Evolutionary conservation across 2,113 vertebrate species (phyloP).

Genomic region (Elephantulus edwardii): DNA sequence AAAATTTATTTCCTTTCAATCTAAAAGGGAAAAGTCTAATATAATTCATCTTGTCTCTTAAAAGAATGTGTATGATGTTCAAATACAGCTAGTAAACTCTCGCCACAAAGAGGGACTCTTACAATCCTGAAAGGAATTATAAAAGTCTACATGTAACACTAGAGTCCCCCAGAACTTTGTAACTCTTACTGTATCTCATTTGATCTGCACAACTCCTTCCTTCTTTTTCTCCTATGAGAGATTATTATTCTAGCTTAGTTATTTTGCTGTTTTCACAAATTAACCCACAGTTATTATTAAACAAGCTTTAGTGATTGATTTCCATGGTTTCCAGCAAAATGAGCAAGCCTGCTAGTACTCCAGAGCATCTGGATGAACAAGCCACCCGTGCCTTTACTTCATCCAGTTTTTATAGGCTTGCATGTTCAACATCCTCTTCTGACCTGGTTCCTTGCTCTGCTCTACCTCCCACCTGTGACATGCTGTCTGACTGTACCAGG

Average conservation of each 20-base stretch:
- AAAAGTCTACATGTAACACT: neutral
- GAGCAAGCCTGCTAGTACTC: neutral
- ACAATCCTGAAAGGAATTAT: constrained; percentile 9
- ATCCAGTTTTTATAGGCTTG: neutral
- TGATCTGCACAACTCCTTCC: neutral
- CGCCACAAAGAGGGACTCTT: neutral
- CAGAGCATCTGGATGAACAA: neutral
- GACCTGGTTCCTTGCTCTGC: neutral
- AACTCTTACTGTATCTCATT: neutral
- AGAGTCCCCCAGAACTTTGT: neutral
- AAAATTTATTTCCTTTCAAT: constrained; percentile 2
- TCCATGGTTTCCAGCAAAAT: neutral
- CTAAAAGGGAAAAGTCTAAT: neutral
- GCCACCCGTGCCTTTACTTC: neutral
- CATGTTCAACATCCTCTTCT: neutral
- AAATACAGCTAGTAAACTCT: neutral
- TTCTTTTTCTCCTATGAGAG: neutral
- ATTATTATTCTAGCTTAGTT: neutral
- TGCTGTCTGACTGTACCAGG: neutral
- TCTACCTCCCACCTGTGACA: neutral
- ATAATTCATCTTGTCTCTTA: neutral
- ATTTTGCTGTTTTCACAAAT: neutral
- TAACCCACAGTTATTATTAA: neutral
- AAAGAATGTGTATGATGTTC: constrained; percentile 1
- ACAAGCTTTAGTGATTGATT: neutral